Percentiles rank a stretch among this genome's conserved stretches.
Evolutionary conservation across 2,797 vertebrate genomes (phyloP).

Genomic region (Periophthalmus magnuspinnatus): DNA sequence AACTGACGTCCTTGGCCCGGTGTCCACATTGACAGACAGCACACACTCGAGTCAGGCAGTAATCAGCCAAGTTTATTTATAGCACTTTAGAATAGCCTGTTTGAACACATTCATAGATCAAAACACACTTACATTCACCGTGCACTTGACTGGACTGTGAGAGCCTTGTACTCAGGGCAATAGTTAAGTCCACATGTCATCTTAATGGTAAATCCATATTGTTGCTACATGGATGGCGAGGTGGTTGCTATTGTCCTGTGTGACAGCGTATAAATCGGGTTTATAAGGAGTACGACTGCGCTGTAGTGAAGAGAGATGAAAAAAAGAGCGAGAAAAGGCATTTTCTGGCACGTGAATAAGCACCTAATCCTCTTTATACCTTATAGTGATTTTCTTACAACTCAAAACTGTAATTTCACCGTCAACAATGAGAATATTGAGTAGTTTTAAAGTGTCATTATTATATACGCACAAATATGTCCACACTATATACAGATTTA

Average conservation of each 20-base stretch:
- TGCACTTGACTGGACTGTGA: slow-evolving; percentile 13
- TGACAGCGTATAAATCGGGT: slow-evolving; percentile 18
- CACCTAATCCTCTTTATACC: slow-evolving; percentile 16
- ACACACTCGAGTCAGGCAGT: slow-evolving; percentile 10
- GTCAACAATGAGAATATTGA: neutral
- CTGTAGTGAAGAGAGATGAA: slow-evolving; percentile 2
- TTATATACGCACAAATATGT: neutral
- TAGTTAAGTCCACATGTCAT: slow-evolving; percentile 6
- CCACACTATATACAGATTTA: neutral
- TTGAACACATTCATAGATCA: slow-evolving; percentile 58
- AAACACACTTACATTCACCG: slow-evolving; percentile 18
- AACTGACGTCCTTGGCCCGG: slow-evolving; percentile 40
- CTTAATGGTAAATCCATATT: slow-evolving; percentile 13
- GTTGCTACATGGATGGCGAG: neutral
- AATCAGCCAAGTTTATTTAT: slow-evolving; percentile 53
- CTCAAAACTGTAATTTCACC: neutral
- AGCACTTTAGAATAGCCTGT: slow-evolving; percentile 29
- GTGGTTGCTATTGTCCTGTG: slow-evolving; percentile 11
- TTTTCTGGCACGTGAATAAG: slow-evolving; percentile 3
- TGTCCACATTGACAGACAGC: slow-evolving; percentile 19
- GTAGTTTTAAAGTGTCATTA: no score
- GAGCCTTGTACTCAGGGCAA: neutral
- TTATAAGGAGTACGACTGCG: slow-evolving; percentile 4
- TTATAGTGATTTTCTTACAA: slow-evolving; percentile 11
- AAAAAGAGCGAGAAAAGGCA: neutral